Base-by-base conservation (phyloP, 1,140 invertebrate species). In the Phymorhynchus buccinoides region DNA sequence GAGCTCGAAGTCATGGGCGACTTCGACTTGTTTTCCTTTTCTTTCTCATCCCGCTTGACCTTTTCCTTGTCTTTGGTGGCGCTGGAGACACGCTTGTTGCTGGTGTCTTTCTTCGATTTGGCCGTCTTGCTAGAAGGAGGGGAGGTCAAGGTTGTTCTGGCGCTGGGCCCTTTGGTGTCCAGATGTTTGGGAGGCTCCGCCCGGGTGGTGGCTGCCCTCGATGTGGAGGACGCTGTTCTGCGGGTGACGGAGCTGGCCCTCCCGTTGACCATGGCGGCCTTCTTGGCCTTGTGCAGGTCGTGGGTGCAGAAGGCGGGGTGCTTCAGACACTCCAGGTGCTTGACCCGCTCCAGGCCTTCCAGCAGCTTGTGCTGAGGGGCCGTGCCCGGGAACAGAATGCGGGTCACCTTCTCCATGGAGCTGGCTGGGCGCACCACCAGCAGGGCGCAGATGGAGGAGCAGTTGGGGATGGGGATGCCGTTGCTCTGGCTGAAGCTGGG, bases 401-500 rank as follows among this genome's bases (percentile, higher is more conserved):
- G 95, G 0, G 97, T 98, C 3, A 99, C 98, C 3, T 96, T 97
- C 89, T 98, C 97, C 86, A 96, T 96, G 4, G 97, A 96, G 94
- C 98, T 97, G 7, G 97, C 97, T 6, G 98, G 98, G 90, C 97
- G 96, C 98, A 98, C 99, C 0, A 99, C 96, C 1, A 99, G 93
- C 32, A 99, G 94, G 18, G 97, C 96, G 93, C 98, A 99, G 87
- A 99, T 97, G 7, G 98, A 99, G 9, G 98, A 96, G 42, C 97
- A 94, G 94, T 99, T 98, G 84, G 97, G 96, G 66, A 98, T 94
- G 0, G 98, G 97, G 92, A 98, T 97, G 83, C 95, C 95, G n/a
- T 89, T 89, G 39, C 85, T 84, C 1, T 83, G 75, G n/a, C 89
- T 89, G 86, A 93, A 90, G 77, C 90, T 89, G 73, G 87, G 77